Conservation (phyloP, 1,140 invertebrate species). For the Caenorhabditis briggsae region DNA sequence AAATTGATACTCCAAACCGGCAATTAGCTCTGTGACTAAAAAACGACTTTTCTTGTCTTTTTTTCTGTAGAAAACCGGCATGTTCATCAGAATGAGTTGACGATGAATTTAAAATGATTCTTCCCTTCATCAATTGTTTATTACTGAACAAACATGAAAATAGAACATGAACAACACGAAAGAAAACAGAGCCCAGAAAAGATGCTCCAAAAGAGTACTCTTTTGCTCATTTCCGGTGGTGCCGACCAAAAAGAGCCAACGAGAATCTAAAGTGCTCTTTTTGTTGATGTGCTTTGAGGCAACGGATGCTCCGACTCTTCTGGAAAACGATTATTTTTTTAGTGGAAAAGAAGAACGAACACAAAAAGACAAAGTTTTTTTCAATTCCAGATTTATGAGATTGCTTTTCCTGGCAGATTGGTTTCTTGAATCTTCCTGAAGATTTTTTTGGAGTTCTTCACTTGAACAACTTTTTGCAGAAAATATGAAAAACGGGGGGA, state of each 20-base stretch:
- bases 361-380: background rate
- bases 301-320: background rate
- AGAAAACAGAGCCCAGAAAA: background rate
- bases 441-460: background rate
- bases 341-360: background rate
- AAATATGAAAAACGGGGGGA: background rate
- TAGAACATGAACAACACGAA: slow-evolving; percentile 1
- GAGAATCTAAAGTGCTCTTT: slow-evolving; percentile 39
- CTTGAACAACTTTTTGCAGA: background rate
- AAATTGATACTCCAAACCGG: too few relatives aligned
- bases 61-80: background rate
- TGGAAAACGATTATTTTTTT: background rate
- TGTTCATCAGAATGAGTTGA: background rate
- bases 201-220: slow-evolving; percentile 32
- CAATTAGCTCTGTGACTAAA: too few relatives aligned
- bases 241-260: background rate
- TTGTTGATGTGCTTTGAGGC: slow-evolving; percentile 16
- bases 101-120: slow-evolving; percentile 18
- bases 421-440: background rate
- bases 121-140: slow-evolving; percentile 29
- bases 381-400: slow-evolving; percentile 33
- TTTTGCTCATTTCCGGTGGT: slow-evolving; percentile 34
- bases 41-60: background rate
- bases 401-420: background rate
- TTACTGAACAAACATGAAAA: slow-evolving; percentile 16